These are phyloP conservation scores for Labeo rohita DNA, from an alignment of 2,113 vertebrate species.

Conservation along the genomic window DNA sequence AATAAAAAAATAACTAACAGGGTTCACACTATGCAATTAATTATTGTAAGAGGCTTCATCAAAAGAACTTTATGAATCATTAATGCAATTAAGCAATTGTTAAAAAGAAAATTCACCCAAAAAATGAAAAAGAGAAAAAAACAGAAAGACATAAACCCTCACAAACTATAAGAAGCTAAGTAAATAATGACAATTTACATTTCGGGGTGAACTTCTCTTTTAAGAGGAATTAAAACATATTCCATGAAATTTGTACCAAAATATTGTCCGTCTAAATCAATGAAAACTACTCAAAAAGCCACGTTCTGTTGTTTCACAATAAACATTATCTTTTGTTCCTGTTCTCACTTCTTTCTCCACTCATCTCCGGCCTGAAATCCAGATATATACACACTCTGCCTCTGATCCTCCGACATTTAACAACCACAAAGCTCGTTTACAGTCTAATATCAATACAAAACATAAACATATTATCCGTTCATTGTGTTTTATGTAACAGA, in stretches of 20 bases:
- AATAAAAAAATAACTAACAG: too few species aligned
- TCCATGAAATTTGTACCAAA: not conserved
- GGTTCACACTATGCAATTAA: too few species aligned
- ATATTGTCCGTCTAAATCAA: not conserved
- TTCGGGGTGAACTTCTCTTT: not conserved
- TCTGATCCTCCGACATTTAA: conserved; percentile 26
- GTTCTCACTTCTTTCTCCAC: not conserved
- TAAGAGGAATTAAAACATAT: not conserved
- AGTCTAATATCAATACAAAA: conserved; percentile 26
- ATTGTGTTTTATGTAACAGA: conserved; percentile 39
- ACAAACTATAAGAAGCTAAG: not conserved
- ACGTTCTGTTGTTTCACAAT: not conserved
- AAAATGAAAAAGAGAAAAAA: not conserved
- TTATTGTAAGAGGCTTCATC: too few species aligned
- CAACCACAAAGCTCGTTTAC: not conserved
- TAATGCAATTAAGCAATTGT: too few species aligned
- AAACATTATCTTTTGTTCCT: not conserved
- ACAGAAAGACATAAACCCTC: not conserved
- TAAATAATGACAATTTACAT: too few species aligned
- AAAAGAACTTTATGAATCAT: too few species aligned
- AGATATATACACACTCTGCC: not conserved
- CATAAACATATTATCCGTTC: conserved; percentile 36
- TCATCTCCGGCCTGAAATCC: not conserved
- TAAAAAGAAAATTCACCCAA: too few species aligned
- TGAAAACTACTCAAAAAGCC: not conserved